These are phyloP conservation scores for Sinocyclocheilus anshuiensis DNA, from an alignment of 2,113 vertebrate species.

Conservation along the genomic window DNA sequence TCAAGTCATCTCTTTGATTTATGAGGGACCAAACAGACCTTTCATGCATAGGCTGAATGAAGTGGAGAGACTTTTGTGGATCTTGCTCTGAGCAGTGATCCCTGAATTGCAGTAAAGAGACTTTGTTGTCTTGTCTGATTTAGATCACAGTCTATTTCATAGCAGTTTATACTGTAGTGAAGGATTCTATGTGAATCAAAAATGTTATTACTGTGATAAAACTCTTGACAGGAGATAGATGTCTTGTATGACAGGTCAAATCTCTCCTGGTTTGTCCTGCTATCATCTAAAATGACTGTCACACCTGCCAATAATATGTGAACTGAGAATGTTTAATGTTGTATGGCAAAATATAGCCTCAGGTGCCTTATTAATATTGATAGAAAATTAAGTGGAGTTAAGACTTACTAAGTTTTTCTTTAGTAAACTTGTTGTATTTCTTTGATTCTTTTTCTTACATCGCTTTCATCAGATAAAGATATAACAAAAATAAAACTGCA, in stretches of 20 bases:
- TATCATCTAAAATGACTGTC: background rate
- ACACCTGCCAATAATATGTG: background rate
- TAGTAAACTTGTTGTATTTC: background rate
- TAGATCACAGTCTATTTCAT: constrained; percentile 3
- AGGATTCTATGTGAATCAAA: background rate
- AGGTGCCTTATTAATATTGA: background rate
- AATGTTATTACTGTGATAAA: background rate
- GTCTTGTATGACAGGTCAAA: background rate
- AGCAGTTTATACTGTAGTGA: background rate
- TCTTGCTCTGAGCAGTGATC: constrained; percentile 4
- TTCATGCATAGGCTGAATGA: constrained; percentile 2
- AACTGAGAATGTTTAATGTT: background rate
- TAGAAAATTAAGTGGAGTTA: background rate
- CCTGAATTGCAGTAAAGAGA: constrained; percentile 20
- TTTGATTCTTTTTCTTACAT: background rate
- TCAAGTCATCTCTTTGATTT: constrained; percentile 2
- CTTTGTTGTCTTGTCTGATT: constrained; percentile 10
- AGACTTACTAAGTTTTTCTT: background rate
- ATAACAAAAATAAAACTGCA: background rate
- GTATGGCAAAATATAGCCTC: background rate
- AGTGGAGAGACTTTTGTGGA: background rate
- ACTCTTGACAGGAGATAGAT: constrained; percentile 15
- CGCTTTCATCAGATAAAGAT: background rate
- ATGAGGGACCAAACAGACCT: background rate
- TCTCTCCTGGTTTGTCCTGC: background rate